Base-by-base conservation (phyloP, 2,888 invertebrate species). In the Abscondita cerata region DNA sequence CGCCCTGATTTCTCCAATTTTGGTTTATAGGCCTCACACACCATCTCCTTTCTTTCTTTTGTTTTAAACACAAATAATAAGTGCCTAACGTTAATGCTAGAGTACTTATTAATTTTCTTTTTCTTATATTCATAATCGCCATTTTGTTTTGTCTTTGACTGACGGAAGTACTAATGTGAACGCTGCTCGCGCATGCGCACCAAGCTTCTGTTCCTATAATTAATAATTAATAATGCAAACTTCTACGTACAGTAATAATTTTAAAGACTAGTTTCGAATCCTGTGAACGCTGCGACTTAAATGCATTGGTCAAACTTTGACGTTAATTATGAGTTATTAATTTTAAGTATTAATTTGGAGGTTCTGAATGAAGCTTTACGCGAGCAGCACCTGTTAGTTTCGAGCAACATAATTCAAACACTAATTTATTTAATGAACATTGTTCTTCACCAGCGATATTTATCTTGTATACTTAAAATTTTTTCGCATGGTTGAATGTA, bases 11-110 rank as follows among this genome's bases (percentile, higher is more conserved):
- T 20, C 41, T 18, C 11, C 70, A 36, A n/a, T 62, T 68, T 59
- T 46, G 13, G 50, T 66, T 60, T 52, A 71, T 67, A 12, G 64
- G 63, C 19, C 71, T 61, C 1, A 71, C 66, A 68, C 68, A 70
- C 59, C 48, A 59, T 16, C 53, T 40, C 5, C 52, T 13, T 3
- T 2, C 3, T 16, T 41, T 16, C 9, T 9, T 41, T 41, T 41
- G 6, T 2, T 51, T 41, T 41, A 12, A 15, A 12, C 8, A n/a
- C 13, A 31, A 13, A 8, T 48, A 48, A 13, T 31, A 6, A 1
- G 31, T 1, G 6, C 47, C 47, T 48, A 48, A 31, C 11, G 2
- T 19, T 12, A 46, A 18, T 46, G 46, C 46, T 6, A 25, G 6
- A 6, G 6, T 25, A 25, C 25, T 6, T 25, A n/a, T n/a, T n/a